Conservation (phyloP, 2,113 vertebrate genomes). For the Cathartes aura region DNA sequence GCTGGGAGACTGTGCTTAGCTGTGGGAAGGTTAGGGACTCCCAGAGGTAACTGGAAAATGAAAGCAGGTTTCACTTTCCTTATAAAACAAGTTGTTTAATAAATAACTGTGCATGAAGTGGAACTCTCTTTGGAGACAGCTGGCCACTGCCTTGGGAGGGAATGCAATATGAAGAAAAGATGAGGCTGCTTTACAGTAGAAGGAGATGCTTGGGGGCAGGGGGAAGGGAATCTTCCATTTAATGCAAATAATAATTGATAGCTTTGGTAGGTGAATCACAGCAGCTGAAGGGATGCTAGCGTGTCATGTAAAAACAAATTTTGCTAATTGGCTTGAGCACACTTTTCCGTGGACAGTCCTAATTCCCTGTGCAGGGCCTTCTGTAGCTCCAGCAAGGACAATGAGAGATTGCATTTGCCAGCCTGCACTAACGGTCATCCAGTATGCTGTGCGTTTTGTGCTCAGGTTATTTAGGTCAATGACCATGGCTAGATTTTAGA, state of each 20-base stretch:
- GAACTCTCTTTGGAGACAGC: background rate
- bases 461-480: background rate
- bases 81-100: background rate
- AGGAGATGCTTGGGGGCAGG: no score
- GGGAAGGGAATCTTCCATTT: background rate
- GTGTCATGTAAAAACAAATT: background rate
- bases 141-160: background rate
- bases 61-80: background rate
- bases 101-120: background rate
- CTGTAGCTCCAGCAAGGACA: background rate
- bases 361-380: background rate
- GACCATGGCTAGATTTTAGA: background rate
- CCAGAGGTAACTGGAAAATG: background rate
- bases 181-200: background rate
- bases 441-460: background rate
- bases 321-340: background rate
- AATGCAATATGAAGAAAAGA: background rate
- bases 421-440: no score
- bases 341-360: background rate
- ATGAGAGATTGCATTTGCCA: background rate
- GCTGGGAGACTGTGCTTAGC: background rate
- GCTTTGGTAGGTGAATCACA: background rate
- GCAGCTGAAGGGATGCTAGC: background rate
- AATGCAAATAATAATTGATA: background rate
- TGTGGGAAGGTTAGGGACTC: no score